Conservation (phyloP, 64 coral and sea anemone species). For the Porites australiensis region DNA sequence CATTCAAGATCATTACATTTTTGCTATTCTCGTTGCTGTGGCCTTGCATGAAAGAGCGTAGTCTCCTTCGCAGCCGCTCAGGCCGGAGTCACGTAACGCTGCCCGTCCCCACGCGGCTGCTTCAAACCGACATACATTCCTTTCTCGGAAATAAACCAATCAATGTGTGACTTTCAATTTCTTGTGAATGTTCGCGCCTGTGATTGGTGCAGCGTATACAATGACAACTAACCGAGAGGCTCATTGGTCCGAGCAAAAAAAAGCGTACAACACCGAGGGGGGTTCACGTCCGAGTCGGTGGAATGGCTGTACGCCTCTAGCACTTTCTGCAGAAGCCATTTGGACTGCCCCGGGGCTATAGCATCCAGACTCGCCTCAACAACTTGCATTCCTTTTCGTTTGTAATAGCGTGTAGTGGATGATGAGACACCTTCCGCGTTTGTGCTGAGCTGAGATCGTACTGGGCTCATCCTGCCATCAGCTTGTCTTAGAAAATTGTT, state of each 20-base stretch:
- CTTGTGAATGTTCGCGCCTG: slow-evolving; percentile 8
- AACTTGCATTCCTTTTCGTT: slow-evolving; percentile 36
- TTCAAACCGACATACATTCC: too few species aligned
- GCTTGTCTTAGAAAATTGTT: slow-evolving; percentile 25
- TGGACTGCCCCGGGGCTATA: neutral
- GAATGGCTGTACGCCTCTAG: neutral
- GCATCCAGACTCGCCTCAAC: neutral
- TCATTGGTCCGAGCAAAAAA: slow-evolving; percentile 3
- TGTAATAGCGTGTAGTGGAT: slow-evolving; percentile 38
- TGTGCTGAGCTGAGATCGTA: slow-evolving; percentile 26
- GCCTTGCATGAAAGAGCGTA: too few species aligned
- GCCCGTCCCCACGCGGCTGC: neutral
- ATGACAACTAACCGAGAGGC: neutral
- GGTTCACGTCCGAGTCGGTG: neutral
- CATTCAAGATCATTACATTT: too few species aligned
- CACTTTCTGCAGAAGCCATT: neutral
- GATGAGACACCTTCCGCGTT: slow-evolving; percentile 17
- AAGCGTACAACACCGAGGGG: neutral
- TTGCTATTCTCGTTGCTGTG: too few species aligned
- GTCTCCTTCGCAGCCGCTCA: too few species aligned
- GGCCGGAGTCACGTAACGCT: slow-evolving; percentile 13
- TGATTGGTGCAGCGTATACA: slow-evolving; percentile 17
- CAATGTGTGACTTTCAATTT: slow-evolving; percentile 19
- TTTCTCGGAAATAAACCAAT: slow-evolving; percentile 11
- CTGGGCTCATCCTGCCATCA: slow-evolving; percentile 33